Percentiles rank a stretch among this genome's conserved stretches.
phyloP scores from a whole-genome alignment of 2,888 invertebrate genomes.

The Hypena proboscidalis region DNA sequence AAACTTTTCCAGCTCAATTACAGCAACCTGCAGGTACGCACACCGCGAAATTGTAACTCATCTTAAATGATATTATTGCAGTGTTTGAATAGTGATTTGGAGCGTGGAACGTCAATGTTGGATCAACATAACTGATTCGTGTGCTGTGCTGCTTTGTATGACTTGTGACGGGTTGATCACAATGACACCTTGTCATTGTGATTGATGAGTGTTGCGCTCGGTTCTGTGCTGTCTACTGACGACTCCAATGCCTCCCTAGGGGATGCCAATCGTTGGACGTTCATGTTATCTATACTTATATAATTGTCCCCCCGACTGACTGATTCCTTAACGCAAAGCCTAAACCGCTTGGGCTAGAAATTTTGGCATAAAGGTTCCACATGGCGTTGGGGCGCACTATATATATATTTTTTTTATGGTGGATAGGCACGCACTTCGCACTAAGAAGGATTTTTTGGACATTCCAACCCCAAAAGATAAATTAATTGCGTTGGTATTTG shows the following conservation, averaged over 20 bases:
- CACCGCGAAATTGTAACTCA: constrained; percentile 8
- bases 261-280: background rate
- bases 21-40: too few relatives aligned
- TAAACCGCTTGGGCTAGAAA: too few relatives aligned
- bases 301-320: too few relatives aligned
- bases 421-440: too few relatives aligned
- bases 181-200: background rate
- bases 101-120: constrained; percentile 9
- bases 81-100: constrained; percentile 5
- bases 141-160: constrained; percentile 6
- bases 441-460: too few relatives aligned
- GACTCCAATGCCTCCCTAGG: background rate
- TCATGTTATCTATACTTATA: too few relatives aligned
- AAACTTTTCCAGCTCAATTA: background rate
- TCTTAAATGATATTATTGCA: constrained; percentile 5
- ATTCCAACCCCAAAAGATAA: too few relatives aligned
- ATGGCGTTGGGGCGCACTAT: too few relatives aligned
- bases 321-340: too few relatives aligned
- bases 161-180: constrained; percentile 5
- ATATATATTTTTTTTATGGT: too few relatives aligned
- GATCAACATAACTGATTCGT: constrained; percentile 8
- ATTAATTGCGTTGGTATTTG: too few relatives aligned
- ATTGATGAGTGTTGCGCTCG: background rate
- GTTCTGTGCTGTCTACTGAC: background rate
- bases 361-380: too few relatives aligned